Evolutionary conservation across 2,113 vertebrate species (phyloP).

Genomic region (Plecotus auritus): DNA sequence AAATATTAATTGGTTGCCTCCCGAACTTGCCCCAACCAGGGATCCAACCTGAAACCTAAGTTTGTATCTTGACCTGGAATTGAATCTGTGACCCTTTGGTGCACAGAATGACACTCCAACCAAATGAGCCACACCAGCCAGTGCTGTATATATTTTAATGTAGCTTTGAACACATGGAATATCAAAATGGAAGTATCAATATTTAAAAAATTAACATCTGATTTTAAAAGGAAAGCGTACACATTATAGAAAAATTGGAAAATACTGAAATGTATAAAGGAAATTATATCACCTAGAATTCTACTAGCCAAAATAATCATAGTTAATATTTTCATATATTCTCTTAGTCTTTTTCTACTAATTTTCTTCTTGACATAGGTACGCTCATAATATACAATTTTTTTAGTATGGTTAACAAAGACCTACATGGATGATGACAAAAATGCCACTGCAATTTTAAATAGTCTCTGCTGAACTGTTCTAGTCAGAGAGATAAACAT

Average conservation of each 20-base stretch:
- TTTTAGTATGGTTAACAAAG: conserved; percentile 10
- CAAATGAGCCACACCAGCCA: background rate
- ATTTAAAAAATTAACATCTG: background rate
- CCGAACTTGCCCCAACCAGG: background rate
- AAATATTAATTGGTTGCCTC: background rate
- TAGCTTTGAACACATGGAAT: background rate
- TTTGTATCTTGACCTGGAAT: background rate
- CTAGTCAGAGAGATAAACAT: background rate
- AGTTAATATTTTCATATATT: conserved; percentile 24
- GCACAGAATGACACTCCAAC: background rate
- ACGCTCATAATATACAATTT: background rate
- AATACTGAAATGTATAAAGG: background rate
- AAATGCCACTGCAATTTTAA: background rate
- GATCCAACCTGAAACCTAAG: background rate
- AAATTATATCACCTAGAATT: conserved; percentile 22
- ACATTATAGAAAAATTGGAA: conserved; percentile 2
- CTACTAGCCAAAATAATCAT: background rate
- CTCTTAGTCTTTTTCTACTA: background rate
- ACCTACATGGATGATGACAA: background rate
- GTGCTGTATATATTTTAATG: background rate
- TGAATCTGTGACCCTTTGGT: background rate
- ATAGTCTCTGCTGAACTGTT: background rate
- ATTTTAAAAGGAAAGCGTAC: conserved; percentile 21
- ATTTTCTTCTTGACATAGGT: conserved; percentile 25
- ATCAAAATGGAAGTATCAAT: background rate